Base-by-base conservation (phyloP, 2,888 invertebrate species). In the Chymomyza caudatula region DNA sequence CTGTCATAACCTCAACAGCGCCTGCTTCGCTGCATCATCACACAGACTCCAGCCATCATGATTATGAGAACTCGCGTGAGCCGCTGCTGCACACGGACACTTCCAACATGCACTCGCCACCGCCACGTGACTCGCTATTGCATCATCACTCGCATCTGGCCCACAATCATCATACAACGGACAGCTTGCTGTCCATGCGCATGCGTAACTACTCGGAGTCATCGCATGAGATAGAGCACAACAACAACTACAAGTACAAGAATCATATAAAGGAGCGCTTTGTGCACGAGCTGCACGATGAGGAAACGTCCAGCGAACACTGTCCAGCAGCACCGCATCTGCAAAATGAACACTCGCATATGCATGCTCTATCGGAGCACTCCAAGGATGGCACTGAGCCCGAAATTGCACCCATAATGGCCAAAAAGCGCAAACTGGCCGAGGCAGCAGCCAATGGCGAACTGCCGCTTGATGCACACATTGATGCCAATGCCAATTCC, bases 241-340 rank as follows among this genome's bases (percentile, higher is more conserved):
- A 91, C 73, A 89, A 92, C 54, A 93, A 93, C 78, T 98, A 97
- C 91, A 98, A 98, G 91, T 98, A 97, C 91, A 98, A 98, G 91
- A 97, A 96, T 85, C 96, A 95, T 87, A 98, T 98, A 76, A 97
- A 97, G 87, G 94, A 97, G 88, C 92, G 98, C 66, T 98, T 98
- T 74, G 93, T 93, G 1, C 91, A 92, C 70, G 93, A 90, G 65
- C 63, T 88, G 47, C 90, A 90, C 67, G 90, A 90, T 62, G 89
- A 90, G 69, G 90, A 90, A 67, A 89, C 90, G 23, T 89, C 86
- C 63, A 90, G 89, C 72, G 93, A 93, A 62, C 89, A 89, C 85
- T 86, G 87, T 53, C 82, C 83, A 6, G 76, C 77, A n/a, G 74
- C 82, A 2, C 78, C 88, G 4, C 80, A 87, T 57, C 73, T 89